Evolutionary conservation across 2,797 vertebrate species (phyloP).

Genomic region (Etheostoma perlongum): DNA sequence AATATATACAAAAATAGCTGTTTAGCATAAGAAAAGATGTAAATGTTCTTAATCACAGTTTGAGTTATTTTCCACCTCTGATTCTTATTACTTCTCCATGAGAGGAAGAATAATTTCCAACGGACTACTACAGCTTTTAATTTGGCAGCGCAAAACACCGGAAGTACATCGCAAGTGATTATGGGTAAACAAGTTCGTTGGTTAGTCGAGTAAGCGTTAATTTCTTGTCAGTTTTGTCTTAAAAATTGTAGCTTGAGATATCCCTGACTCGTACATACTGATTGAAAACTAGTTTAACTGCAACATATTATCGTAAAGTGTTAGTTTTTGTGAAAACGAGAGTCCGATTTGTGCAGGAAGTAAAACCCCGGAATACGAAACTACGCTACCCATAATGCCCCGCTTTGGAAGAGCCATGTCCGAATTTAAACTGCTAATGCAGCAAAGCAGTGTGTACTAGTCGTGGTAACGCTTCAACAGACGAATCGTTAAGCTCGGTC

Average conservation of each 20-base stretch:
- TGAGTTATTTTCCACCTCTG: too few relatives aligned
- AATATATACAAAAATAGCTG: too few relatives aligned
- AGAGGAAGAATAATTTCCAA: too few relatives aligned
- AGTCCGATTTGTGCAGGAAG: background rate
- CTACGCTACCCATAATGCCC: slow-evolving; percentile 72
- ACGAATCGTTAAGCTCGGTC: fast-evolving
- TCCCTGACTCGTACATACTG: fast-evolving
- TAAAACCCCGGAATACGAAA: background rate
- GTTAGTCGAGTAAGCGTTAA: fast-evolving
- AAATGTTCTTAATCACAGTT: too few relatives aligned
- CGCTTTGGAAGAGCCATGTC: background rate
- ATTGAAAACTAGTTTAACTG: background rate
- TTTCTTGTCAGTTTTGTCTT: background rate
- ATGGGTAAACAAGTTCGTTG: background rate
- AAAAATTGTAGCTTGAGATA: fast-evolving
- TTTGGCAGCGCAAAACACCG: slow-evolving; percentile 1
- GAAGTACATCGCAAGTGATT: slow-evolving; percentile 6
- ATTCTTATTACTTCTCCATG: too few relatives aligned
- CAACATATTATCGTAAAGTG: background rate
- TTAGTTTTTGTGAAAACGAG: background rate
- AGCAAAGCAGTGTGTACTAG: background rate
- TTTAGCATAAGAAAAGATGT: too few relatives aligned
- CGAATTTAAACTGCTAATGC: slow-evolving; percentile 51
- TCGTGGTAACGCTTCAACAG: background rate
- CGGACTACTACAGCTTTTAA: background rate